These are phyloP conservation scores for Acanthochromis polyacanthus DNA, from an alignment of 2,113 vertebrate species.

Conservation along the genomic window DNA sequence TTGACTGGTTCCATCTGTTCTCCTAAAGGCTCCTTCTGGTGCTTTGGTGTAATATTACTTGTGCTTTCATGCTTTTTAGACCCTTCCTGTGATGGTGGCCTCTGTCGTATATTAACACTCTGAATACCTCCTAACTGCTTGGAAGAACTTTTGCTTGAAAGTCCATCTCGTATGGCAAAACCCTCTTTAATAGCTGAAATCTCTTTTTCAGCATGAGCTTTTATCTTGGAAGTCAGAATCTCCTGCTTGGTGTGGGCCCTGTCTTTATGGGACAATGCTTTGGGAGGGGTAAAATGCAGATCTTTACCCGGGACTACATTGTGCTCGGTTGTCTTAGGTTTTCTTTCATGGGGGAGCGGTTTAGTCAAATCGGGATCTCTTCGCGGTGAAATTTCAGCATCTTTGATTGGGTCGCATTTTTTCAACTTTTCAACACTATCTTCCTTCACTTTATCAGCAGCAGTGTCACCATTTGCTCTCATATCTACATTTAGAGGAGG, in stretches of 20 bases:
- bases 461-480: conserved; percentile 31
- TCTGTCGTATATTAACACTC: conserved; percentile 56
- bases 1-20: conserved; percentile 31
- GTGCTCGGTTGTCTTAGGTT: conserved; percentile 60
- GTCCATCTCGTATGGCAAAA: conserved; percentile 69
- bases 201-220: conserved; percentile 87
- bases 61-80: conserved; percentile 58
- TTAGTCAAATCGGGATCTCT: conserved; percentile 45
- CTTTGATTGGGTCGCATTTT: conserved; percentile 43
- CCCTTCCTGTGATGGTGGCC: conserved; percentile 54
- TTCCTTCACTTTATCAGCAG: conserved; percentile 34
- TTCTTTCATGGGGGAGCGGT: conserved; percentile 46
- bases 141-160: conserved; percentile 65
- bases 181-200: conserved; percentile 86
- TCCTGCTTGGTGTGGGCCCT: conserved; percentile 84
- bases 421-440: conserved; percentile 27
- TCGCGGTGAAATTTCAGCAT: conserved; percentile 38
- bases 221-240: conserved; percentile 85
- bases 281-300: conserved; percentile 36
- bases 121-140: conserved; percentile 57
- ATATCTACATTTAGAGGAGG: conserved; percentile 19
- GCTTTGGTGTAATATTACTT: conserved; percentile 37
- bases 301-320: conserved; percentile 59
- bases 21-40: conserved; percentile 36
- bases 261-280: conserved; percentile 72